A percentile compares a stretch with the other conserved stretches of the same genome.
phyloP scores from a whole-genome alignment of 2,797 vertebrate species.

The Mormyrops boulengeri region DNA sequence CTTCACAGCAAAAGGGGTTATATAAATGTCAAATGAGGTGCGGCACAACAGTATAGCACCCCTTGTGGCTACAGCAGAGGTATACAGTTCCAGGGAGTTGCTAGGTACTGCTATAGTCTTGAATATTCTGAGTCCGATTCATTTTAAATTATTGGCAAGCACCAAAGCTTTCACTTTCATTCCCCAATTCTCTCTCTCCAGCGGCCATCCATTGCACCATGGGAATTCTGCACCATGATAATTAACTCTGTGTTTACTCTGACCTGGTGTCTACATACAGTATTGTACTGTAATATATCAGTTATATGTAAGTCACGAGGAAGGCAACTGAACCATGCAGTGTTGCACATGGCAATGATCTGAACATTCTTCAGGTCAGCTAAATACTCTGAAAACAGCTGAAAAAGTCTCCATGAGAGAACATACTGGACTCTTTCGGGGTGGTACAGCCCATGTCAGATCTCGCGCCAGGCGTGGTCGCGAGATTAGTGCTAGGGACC shows the following conservation, averaged over 20 bases:
- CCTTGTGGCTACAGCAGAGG: not conserved
- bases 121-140: not conserved
- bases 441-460: not conserved
- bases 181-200: not conserved
- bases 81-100: not conserved
- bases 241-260: not conserved
- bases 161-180: not conserved
- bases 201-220: not conserved
- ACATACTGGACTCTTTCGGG: not conserved
- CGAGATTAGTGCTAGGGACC: not conserved
- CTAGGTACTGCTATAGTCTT: not conserved
- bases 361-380: not conserved
- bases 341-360: not conserved
- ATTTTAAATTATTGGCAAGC: not conserved
- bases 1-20: not conserved
- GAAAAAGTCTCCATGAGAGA: not conserved
- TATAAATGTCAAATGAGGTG: not conserved
- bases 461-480: not conserved
- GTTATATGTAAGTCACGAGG: not conserved
- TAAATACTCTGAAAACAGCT: not conserved
- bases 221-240: not conserved
- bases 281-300: not conserved
- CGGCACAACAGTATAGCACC: not conserved
- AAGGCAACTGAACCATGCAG: not conserved
- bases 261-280: not conserved